Evolutionary conservation across 2,888 invertebrate genomes (phyloP), one percentile per base, ranked within the genome.

Genomic region (Pristionchus exspectatus): DNA sequence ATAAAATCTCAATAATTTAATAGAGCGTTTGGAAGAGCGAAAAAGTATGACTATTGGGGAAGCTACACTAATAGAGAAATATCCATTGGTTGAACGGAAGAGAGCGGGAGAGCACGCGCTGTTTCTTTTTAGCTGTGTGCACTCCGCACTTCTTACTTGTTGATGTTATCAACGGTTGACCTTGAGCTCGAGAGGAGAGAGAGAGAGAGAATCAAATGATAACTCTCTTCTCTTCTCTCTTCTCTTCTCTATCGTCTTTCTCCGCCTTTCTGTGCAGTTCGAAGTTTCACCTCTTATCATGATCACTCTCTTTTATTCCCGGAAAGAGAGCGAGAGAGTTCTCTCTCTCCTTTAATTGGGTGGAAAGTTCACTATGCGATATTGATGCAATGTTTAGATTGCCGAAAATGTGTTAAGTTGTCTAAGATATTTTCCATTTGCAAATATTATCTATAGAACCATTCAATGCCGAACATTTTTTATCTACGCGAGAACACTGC

Each of bases 201-300:
- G 83, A 56, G 89, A 87, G 88, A 86, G 44, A 86, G 84, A 72
- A 90, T 85, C 90, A 63, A 89, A 69, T 83, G 88, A 91, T 89
- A 91, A 89, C 89, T 89, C 89, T 89, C 89, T 85, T 86, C 63
- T 21, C 63, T 59, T 38, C 56, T 56, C 50, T 18, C 30, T 33
- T n/a, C 33, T 38, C n/a, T 38, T 21, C 50, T 50, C 33, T 50
- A 33, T 24, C 27, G 7, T n/a, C 59, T 30, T 14, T 59, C 84
- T 24, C 44, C 54, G 18, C 88, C 27, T 27, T 72, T 69, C 21
- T 5, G n/a, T 66, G 63, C 56, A 85, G 63, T 50, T 33, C 50
- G 59, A 63, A 56, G 83, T 83, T 54, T 44, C 56, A 56, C 54
- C 54, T 59, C 56, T 59, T 54, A 59, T 54, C 84, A 27, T 50